phyloP scores from a whole-genome alignment of 1,140 invertebrate species.

The Trachelipus rathkii region DNA sequence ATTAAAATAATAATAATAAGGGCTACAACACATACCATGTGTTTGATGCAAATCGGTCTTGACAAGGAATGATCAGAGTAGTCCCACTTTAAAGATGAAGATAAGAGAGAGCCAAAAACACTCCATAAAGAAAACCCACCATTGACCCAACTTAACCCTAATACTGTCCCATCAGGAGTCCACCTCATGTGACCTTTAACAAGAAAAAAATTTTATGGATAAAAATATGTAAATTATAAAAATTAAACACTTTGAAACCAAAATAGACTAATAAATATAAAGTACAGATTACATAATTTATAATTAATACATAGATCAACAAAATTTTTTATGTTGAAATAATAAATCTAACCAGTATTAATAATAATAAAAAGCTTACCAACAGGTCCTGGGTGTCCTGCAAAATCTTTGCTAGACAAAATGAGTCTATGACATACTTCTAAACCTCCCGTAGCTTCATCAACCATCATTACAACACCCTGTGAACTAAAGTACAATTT shows the following conservation, averaged over 20 bases:
- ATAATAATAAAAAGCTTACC: conserved; percentile 38
- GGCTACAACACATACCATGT: background rate
- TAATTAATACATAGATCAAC: no score
- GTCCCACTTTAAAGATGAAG: conserved; percentile 88
- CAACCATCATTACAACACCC: conserved; percentile 82
- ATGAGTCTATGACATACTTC: conserved; percentile 80
- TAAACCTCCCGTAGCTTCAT: conserved; percentile 85
- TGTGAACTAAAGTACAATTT: conserved; percentile 64
- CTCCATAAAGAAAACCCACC: conserved; percentile 92
- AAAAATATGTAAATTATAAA: no score
- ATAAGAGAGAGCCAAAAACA: conserved; percentile 89
- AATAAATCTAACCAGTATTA: no score
- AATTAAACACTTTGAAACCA: no score
- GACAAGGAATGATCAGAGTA: conserved; percentile 57
- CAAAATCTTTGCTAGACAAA: conserved; percentile 85
- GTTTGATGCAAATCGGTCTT: conserved; percentile 33
- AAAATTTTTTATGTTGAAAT: no score
- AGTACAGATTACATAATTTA: no score
- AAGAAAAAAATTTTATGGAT: background rate
- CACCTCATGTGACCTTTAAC: conserved; percentile 58
- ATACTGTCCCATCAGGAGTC: conserved; percentile 91
- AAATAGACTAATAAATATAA: no score
- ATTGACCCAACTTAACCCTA: conserved; percentile 81
- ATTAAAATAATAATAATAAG: no score
- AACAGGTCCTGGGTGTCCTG: conserved; percentile 74